Evolutionary conservation across 30 jellyfish, hydroid and myxozoan species (phyloP).

Genomic region (Rhopilema esculentum): DNA sequence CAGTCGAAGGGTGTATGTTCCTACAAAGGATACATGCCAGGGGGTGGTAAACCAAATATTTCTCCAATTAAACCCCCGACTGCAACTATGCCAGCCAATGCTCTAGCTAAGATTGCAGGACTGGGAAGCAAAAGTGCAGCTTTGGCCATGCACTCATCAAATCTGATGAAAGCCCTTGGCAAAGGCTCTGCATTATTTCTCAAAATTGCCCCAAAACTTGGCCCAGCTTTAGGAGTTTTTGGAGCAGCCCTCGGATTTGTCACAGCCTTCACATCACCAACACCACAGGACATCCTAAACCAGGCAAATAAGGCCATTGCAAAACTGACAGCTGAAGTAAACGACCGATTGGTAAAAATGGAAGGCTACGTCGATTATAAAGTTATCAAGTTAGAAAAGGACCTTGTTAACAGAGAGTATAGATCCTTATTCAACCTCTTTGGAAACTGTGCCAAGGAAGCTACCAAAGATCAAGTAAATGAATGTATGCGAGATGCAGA

Average conservation of each 20-base stretch:
- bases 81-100: slow-evolving; percentile 6
- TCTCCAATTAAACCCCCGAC: slow-evolving; percentile 4
- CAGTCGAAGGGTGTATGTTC: neutral
- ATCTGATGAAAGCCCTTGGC: neutral
- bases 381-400: slow-evolving; percentile 33
- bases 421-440: slow-evolving; percentile 12
- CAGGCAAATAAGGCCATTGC: slow-evolving; percentile 48
- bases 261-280: slow-evolving; percentile 13
- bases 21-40: slow-evolving; percentile 42
- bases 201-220: slow-evolving; percentile 50
- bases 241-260: slow-evolving; percentile 48
- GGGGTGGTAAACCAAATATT: slow-evolving; percentile 24
- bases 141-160: neutral
- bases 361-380: slow-evolving; percentile 31
- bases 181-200: neutral
- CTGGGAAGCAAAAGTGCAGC: neutral
- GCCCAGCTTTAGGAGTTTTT: slow-evolving; percentile 48
- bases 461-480: slow-evolving; percentile 14
- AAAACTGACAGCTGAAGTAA: slow-evolving; percentile 55
- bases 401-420: slow-evolving; percentile 30
- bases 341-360: slow-evolving; percentile 29
- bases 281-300: slow-evolving; percentile 31
- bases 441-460: slow-evolving; percentile 32
- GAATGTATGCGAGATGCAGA: slow-evolving; percentile 40
- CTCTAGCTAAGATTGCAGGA: slow-evolving; percentile 1